Base-by-base conservation (phyloP, 1,140 invertebrate genomes). In the Dysdera silvatica region DNA sequence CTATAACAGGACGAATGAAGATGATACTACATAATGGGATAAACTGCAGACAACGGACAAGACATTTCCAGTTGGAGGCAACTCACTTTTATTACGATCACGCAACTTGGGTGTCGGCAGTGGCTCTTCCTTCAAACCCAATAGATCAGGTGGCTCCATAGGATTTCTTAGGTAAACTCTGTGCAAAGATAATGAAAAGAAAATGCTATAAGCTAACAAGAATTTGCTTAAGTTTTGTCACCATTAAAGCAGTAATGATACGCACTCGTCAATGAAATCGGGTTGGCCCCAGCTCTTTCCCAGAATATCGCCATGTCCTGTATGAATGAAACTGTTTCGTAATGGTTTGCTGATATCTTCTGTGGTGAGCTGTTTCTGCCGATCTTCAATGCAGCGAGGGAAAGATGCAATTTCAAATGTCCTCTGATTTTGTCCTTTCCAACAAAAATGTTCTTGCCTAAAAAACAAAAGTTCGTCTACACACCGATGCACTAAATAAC, bases 401-500 rank as follows among this genome's bases (percentile, higher is more conserved):
- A 85, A 84, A 55, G 74, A 64, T 5, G 90, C 93, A 51, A 97
- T 85, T 68, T 92, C 83, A 71, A 86, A 88, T 0, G 89, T 93
- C 54, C 89, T 79, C 74, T 91, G 87, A 76, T 95, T 95, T 76
- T 98, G 95, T 14, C 79, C 91, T 76, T 90, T 93, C 89, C 95
- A 97, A 84, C 91, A 95, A 74, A 92, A 94, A 70, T 89, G 81
- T 68, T 98, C 93, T 0, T 90, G 70, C 24, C 79, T 81, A n/a
- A n/a, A n/a, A n/a, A n/a, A n/a, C n/a, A n/a, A n/a, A n/a, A n/a
- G n/a, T n/a, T n/a, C n/a, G n/a, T n/a, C n/a, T n/a, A n/a, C n/a
- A n/a, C n/a, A n/a, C n/a, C n/a, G n/a, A n/a, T n/a, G n/a, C n/a
- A n/a, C n/a, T n/a, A n/a, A n/a, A n/a, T n/a, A n/a, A n/a, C n/a